phyloP scores from a whole-genome alignment of 2,797 vertebrate species.

The Pipistrellus pygmaeus region DNA sequence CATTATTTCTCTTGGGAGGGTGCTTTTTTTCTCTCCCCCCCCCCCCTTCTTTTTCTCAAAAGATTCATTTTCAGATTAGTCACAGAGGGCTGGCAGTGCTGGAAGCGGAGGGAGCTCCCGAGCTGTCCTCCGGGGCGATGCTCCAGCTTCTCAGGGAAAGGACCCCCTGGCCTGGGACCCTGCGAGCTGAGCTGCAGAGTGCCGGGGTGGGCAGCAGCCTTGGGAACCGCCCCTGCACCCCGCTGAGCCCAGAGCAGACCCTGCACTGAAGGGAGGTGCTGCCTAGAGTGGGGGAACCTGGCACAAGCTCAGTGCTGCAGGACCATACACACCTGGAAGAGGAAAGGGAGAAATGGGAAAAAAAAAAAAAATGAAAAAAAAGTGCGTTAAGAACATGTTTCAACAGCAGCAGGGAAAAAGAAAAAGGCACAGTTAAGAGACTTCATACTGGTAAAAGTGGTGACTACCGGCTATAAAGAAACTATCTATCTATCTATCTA shows the following conservation, averaged over 20 bases:
- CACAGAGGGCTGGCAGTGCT: conserved; percentile 63
- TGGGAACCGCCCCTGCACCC: neutral
- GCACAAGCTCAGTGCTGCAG: neutral
- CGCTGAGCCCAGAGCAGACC: neutral
- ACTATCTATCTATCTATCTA: too few species aligned
- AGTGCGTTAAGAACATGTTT: neutral
- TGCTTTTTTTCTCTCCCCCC: neutral
- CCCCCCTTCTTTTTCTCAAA: conserved; percentile 32
- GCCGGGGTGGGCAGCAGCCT: neutral
- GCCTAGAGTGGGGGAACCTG: neutral
- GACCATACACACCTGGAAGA: neutral
- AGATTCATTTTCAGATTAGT: conserved; percentile 79
- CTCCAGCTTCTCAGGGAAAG: conserved; percentile 68
- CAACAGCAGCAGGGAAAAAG: neutral
- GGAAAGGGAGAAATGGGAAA: neutral
- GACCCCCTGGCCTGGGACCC: neutral
- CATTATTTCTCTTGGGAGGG: conserved; percentile 72
- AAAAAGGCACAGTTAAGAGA: neutral
- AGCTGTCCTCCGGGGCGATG: conserved; percentile 6
- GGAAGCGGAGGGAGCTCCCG: conserved; percentile 38
- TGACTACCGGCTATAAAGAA: neutral
- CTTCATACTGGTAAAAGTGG: neutral
- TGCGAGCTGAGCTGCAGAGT: conserved; percentile 18
- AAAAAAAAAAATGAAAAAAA: neutral
- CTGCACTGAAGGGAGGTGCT: neutral